phyloP scores from a whole-genome alignment of 2,888 invertebrate species.

The Pediacus dermestoides region DNA sequence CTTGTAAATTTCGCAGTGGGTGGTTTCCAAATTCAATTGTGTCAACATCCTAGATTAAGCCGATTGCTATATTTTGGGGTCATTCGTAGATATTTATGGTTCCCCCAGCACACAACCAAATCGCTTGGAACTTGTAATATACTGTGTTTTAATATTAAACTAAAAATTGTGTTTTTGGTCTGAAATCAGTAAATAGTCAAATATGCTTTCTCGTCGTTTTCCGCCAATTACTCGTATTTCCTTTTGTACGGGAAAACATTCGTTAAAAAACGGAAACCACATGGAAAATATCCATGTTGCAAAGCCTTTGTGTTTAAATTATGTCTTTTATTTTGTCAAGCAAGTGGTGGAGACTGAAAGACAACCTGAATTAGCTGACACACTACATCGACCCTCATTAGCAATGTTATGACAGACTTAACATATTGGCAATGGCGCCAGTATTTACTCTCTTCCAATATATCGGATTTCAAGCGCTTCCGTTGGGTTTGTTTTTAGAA shows the following conservation, averaged over 20 bases:
- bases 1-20: conserved; percentile 50
- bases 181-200: too few relatives aligned
- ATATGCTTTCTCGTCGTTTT: too few relatives aligned
- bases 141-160: too few relatives aligned
- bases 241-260: conserved; percentile 11
- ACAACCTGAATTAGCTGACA: conserved; percentile 7
- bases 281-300: conserved; percentile 24
- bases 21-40: conserved; percentile 50
- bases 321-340: too few relatives aligned
- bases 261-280: conserved; percentile 21
- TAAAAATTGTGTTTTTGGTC: too few relatives aligned
- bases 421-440: conserved; percentile 29
- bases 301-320: too few relatives aligned
- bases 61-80: conserved; percentile 44
- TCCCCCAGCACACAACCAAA: too few relatives aligned
- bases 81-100: conserved; percentile 14
- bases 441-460: conserved; percentile 16
- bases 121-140: too few relatives aligned
- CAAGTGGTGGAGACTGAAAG: too few relatives aligned
- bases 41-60: conserved; percentile 48
- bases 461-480: conserved; percentile 7
- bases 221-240: conserved; percentile 8
- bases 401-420: conserved; percentile 32
- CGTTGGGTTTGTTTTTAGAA: conserved; percentile 7
- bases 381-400: conserved; percentile 26